Percentiles rank a stretch among this genome's conserved stretches.
phyloP scores from a whole-genome alignment of 2,888 invertebrate genomes.

The Dimorphilus gyrociliatus region DNA sequence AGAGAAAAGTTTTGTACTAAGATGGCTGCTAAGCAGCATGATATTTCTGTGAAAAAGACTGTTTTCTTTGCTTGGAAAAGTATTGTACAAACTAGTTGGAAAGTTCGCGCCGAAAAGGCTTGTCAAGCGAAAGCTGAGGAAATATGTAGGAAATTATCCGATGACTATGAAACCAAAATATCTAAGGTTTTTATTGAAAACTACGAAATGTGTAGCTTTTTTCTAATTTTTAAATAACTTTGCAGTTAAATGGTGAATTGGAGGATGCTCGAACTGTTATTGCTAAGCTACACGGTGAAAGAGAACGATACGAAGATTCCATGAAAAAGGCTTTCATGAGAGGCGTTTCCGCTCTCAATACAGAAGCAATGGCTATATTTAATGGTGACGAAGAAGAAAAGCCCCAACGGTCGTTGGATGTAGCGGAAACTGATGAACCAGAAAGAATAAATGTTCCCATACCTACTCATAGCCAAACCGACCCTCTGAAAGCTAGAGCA shows the following conservation, averaged over 20 bases:
- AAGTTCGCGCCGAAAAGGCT: constrained; percentile 25
- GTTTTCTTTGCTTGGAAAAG: constrained; percentile 28
- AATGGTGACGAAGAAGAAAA: constrained; percentile 15
- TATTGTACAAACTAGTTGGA: constrained; percentile 24
- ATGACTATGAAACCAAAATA: constrained; percentile 27
- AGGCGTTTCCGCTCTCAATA: constrained; percentile 36
- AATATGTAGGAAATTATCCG: constrained; percentile 27
- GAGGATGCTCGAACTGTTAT: constrained; percentile 18
- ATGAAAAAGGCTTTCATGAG: constrained; percentile 38
- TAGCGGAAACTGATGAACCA: not conserved
- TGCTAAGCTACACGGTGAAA: constrained; percentile 17
- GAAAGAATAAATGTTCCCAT: no score
- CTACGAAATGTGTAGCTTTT: no score
- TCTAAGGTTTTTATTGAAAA: no score
- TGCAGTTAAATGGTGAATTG: constrained; percentile 19
- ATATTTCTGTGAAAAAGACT: constrained; percentile 16
- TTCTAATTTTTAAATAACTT: no score
- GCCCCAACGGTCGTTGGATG: no score
- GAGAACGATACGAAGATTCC: constrained; percentile 28
- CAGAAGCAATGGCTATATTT: constrained; percentile 36
- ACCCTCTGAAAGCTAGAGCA: no score
- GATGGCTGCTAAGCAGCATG: constrained; percentile 22
- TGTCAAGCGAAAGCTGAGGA: constrained; percentile 34
- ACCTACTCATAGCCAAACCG: no score
- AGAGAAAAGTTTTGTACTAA: constrained; percentile 26